Evolutionary conservation across 2,888 invertebrate species (phyloP).

Genomic region (Lasioglossum vierecki): DNA sequence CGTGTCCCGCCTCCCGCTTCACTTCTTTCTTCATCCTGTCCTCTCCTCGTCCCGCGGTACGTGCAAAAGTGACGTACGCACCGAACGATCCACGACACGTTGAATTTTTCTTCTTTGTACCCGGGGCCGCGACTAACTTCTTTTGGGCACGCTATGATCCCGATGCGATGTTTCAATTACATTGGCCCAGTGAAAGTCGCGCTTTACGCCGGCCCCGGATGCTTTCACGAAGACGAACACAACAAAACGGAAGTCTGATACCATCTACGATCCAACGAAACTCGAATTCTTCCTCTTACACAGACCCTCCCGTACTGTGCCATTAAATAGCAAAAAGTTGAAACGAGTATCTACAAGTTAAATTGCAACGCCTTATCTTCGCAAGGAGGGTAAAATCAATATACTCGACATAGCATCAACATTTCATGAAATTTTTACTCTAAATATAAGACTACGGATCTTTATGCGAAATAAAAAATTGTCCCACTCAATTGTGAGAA

Average conservation of each 20-base stretch:
- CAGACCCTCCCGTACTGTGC: not conserved
- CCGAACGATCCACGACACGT: conserved; percentile 44
- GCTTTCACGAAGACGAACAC: conserved; percentile 14
- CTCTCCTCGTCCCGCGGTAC: conserved; percentile 35
- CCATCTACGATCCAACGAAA: not conserved
- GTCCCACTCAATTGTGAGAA: not conserved
- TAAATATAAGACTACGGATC: not conserved
- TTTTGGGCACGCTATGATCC: conserved; percentile 46
- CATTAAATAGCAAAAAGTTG: not conserved
- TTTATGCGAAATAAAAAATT: not conserved
- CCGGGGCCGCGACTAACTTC: conserved; percentile 34
- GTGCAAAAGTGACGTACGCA: conserved; percentile 60
- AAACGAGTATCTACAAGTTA: not conserved
- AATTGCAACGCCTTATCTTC: too few species aligned
- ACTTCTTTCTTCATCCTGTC: conserved; percentile 59
- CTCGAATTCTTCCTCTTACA: not conserved
- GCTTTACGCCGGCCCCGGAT: conserved; percentile 5
- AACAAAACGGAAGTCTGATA: not conserved
- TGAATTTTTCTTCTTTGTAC: conserved; percentile 38
- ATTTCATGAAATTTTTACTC: too few species aligned
- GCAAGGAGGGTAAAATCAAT: not conserved
- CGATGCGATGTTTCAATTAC: conserved; percentile 63
- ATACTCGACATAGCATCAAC: not conserved
- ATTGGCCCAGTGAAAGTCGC: conserved; percentile 31
- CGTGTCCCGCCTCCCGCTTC: conserved; percentile 70